Evolutionary conservation across 35 echinoderm and acorn worm genomes (phyloP), one percentile per base, ranked within the genome.

Genomic region (Apostichopus parvimensis): DNA sequence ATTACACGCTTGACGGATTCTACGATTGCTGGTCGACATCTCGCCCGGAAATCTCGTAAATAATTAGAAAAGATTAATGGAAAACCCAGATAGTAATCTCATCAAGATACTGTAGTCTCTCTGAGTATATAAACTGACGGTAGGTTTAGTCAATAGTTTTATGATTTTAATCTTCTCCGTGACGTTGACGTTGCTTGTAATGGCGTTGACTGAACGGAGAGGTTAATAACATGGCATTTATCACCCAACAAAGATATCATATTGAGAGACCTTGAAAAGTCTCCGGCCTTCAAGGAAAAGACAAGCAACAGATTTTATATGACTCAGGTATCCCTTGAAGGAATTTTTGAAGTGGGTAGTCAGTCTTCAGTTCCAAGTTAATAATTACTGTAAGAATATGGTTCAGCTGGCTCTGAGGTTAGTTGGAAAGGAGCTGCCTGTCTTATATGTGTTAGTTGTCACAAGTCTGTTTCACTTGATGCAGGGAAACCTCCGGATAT

Each of bases 31-130:
- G 24, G 54, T 84, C 54, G 81, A 54, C 81, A 25, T 18, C 81
- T 17, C 62, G 9, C 55, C 20, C 53, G 3, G 81, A 25, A 84
- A 84, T 84, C 81, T 84, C 81, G 81, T 84, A 84, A 84, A 84
- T 84, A 84, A 84, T 84, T 56, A 84, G 54, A 55, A 84, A 59
- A 84, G 81, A 84, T 84, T 84, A 84, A 84, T 84, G 54, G 57
- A 84, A 84, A 23, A 56, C 45, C 57, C 81, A 84, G 81, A 17
- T 59, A 60, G 54, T 25, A 22, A 59, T 18, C 54, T 22, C 81
- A 5, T 56, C n/a, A 59, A 56, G 81, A 60, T 17, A 45, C 34
- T 45, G 34, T 45, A 84, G 81, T 13, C 17, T 21, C 17, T 53
- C n/a, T 59, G 57, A 59, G 6, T 23, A 84, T 53, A 54, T 15